Percentiles rank a stretch among this genome's conserved stretches.
These are phyloP conservation scores for Gyrodactylus bullatarudis DNA, from an alignment of 1,140 invertebrate genomes.

Conservation along the genomic window DNA sequence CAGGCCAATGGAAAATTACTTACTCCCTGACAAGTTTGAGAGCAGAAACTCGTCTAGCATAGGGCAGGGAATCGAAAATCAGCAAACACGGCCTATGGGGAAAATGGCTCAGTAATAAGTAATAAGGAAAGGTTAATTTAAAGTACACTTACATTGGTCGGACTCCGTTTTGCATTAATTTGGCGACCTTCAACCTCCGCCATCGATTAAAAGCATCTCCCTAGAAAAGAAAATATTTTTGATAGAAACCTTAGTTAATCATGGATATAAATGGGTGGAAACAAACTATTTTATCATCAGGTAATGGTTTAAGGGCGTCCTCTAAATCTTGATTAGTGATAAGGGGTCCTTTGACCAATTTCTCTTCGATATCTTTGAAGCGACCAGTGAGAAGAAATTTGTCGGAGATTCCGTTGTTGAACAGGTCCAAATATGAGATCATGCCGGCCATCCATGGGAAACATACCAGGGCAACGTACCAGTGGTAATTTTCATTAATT, in stretches of 20 bases:
- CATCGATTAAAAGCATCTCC: slow-evolving; percentile 9
- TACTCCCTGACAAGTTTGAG: slow-evolving; percentile 37
- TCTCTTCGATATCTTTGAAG: background rate
- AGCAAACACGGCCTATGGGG: slow-evolving; percentile 41
- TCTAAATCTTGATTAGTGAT: background rate
- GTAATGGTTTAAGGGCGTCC: background rate
- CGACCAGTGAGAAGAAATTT: background rate
- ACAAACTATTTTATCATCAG: background rate
- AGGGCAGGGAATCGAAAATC: slow-evolving; percentile 62
- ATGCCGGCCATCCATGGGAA: slow-evolving; percentile 6
- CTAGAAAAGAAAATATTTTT: background rate
- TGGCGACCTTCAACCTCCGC: slow-evolving; percentile 7
- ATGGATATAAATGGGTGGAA: background rate
- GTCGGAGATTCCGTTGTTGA: background rate
- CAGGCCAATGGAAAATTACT: no score
- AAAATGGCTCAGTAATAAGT: background rate
- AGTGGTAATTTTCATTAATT: slow-evolving; percentile 54
- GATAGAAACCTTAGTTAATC: slow-evolving; percentile 9
- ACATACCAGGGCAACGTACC: slow-evolving; percentile 5
- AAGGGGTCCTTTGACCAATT: background rate
- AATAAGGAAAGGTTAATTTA: background rate
- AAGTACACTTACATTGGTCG: slow-evolving; percentile 4
- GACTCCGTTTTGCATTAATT: background rate
- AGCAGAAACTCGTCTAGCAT: slow-evolving; percentile 38
- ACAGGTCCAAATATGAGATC: background rate